Conservation (phyloP, 2,888 invertebrate species). For the Cephus pulcher region DNA sequence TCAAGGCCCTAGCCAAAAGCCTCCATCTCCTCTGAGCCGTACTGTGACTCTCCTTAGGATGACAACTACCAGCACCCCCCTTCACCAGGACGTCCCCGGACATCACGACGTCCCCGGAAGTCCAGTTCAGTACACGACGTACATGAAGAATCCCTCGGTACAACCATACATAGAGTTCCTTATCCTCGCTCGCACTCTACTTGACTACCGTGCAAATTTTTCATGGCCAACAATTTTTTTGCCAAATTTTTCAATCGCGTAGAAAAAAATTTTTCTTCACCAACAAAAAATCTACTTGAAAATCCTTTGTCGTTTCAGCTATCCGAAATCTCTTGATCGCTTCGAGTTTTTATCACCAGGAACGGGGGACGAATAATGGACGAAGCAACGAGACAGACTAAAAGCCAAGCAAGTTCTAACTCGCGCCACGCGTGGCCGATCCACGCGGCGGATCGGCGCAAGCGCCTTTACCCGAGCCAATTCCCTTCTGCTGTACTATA, state of each 20-base stretch:
- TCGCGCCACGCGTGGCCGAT: slow-evolving; percentile 54
- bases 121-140: neutral
- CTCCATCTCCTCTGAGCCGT: slow-evolving; percentile 77
- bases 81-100: neutral
- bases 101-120: neutral
- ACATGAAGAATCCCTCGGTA: neutral
- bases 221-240: neutral
- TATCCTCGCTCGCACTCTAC: neutral
- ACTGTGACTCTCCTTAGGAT: slow-evolving; percentile 33
- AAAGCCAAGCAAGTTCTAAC: slow-evolving; percentile 56
- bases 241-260: neutral
- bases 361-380: slow-evolving; percentile 40
- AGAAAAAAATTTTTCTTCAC: neutral
- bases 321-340: neutral
- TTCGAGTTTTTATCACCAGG: neutral
- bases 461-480: slow-evolving; percentile 36
- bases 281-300: no score
- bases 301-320: neutral
- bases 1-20: slow-evolving; percentile 76
- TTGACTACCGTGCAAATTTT: neutral
- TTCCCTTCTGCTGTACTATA: neutral
- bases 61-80: neutral
- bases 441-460: slow-evolving; percentile 48
- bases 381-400: slow-evolving; percentile 58
- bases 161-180: neutral